Percentiles rank a stretch among this genome's conserved stretches.
Evolutionary conservation across 2,797 vertebrate species (phyloP).

Genomic region (Gallirallus australis): DNA sequence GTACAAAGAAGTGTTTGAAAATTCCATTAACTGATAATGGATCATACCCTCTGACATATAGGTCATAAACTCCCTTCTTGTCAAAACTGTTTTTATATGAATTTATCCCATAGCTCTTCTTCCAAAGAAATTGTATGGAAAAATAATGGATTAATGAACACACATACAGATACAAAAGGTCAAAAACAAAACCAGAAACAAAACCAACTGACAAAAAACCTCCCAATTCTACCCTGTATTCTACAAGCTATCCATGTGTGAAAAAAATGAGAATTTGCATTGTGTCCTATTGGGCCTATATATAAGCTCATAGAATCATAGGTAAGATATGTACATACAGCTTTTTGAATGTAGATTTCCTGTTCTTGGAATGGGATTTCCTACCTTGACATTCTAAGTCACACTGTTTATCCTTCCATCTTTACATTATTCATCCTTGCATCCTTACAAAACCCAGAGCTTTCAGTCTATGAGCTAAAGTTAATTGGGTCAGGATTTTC

Average conservation of each 20-base stretch:
- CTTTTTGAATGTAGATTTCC: not conserved
- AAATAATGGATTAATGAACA: not conserved
- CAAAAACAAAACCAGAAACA: too few relatives aligned
- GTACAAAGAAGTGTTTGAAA: not conserved
- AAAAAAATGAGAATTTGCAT: not conserved
- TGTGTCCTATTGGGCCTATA: not conserved
- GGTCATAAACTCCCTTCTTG: not conserved
- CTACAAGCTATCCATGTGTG: not conserved
- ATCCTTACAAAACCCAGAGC: not conserved
- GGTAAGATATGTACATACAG: not conserved
- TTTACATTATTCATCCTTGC: not conserved
- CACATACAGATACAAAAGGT: too few relatives aligned
- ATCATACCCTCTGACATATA: not conserved
- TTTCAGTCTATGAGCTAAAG: accelerated
- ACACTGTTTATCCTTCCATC: not conserved
- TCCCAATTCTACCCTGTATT: not conserved
- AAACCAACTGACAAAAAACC: too few relatives aligned
- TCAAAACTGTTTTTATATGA: not conserved
- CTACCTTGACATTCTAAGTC: not conserved
- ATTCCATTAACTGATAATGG: not conserved
- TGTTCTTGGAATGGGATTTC: not conserved
- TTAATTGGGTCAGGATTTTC: not conserved
- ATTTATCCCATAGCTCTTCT: not conserved
- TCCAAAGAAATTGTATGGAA: not conserved
- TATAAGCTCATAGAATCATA: not conserved